phyloP scores from a whole-genome alignment of 2,113 vertebrate genomes.

The Nanger granti region DNA sequence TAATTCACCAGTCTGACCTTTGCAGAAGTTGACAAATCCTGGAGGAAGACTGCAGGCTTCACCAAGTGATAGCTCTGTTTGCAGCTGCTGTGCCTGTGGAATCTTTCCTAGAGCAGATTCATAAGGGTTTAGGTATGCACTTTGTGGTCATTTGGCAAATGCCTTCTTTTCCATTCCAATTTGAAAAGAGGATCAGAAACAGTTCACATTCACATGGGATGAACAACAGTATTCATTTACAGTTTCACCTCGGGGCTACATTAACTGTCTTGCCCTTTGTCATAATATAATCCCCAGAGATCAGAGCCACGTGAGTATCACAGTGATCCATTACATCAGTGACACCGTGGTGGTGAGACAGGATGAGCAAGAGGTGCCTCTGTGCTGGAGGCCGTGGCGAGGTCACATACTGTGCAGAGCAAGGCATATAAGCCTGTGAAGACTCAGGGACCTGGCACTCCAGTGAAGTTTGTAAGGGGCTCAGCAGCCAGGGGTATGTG shows the following conservation, averaged over 20 bases:
- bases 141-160: background rate
- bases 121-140: background rate
- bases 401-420: background rate
- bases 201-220: background rate
- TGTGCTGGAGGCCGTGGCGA: background rate
- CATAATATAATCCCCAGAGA: background rate
- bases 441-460: background rate
- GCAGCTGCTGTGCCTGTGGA: background rate
- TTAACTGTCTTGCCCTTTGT: background rate
- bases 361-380: background rate
- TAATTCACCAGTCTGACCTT: background rate
- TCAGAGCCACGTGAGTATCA: background rate
- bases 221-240: background rate
- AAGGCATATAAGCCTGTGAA: background rate
- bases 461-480: background rate
- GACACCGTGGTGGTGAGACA: background rate
- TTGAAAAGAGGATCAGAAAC: background rate
- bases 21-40: background rate
- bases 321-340: background rate
- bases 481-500: background rate
- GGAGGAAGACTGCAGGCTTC: background rate
- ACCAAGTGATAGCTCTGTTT: background rate
- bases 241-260: background rate
- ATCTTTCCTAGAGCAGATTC: background rate
- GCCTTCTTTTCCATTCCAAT: background rate